Evolutionary conservation across 2,888 invertebrate species (phyloP).

Genomic region (Papilio gigon): DNA sequence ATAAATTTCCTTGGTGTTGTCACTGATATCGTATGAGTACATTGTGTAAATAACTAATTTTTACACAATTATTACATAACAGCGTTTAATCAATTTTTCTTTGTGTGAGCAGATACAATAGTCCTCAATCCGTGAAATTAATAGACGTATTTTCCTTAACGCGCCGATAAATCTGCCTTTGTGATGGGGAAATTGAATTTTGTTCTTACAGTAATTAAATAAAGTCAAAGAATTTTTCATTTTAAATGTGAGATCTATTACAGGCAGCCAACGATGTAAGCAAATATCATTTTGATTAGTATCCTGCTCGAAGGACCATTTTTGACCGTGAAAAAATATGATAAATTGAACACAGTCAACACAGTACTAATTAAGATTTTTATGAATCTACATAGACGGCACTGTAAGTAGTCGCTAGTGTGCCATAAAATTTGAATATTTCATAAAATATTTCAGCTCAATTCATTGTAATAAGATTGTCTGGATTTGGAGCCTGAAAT

Average conservation of each 20-base stretch:
- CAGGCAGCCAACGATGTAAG: background rate
- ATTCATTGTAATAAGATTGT: background rate
- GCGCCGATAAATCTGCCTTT: constrained; percentile 12
- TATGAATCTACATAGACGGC: no score
- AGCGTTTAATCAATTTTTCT: background rate
- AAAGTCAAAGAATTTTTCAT: background rate
- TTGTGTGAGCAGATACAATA: constrained; percentile 19
- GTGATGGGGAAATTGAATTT: constrained; percentile 21
- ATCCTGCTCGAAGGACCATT: constrained; percentile 3
- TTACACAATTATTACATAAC: no score
- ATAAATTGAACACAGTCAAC: no score
- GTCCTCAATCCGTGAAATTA: constrained; percentile 7
- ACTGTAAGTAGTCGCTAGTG: no score
- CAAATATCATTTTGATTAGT: background rate
- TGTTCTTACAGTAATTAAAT: constrained; percentile 11
- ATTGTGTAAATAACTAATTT: no score
- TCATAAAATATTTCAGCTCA: background rate
- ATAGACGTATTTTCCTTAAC: constrained; percentile 19
- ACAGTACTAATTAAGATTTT: no score
- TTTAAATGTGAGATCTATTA: background rate
- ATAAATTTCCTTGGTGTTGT: no score
- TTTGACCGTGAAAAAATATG: background rate
- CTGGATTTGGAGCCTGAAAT: background rate
- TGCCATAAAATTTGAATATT: background rate
- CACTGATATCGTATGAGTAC: no score